phyloP scores from a whole-genome alignment of 2,888 invertebrate genomes.

The Drosophila bunnanda region DNA sequence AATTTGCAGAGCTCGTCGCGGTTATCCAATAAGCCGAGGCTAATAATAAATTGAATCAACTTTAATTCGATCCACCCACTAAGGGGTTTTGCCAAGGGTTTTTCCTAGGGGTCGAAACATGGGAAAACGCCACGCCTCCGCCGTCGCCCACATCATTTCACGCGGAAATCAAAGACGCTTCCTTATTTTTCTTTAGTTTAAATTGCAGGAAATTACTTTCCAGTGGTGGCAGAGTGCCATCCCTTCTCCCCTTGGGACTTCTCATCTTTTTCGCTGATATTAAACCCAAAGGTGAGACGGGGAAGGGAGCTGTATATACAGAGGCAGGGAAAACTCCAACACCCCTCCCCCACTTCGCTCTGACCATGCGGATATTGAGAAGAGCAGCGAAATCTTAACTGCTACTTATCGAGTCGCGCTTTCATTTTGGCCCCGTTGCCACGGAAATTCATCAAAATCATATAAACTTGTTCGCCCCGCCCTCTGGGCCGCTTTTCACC shows the following conservation, averaged over 20 bases:
- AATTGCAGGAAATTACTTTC: slow-evolving; percentile 81
- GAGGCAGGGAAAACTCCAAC: slow-evolving; percentile 1
- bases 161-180: slow-evolving; percentile 81
- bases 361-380: slow-evolving; percentile 42
- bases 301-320: not conserved
- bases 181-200: slow-evolving; percentile 80
- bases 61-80: slow-evolving; percentile 54
- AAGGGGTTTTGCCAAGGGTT: not conserved
- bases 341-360: slow-evolving; percentile 1
- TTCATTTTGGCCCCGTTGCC: slow-evolving; percentile 80
- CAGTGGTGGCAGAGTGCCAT: slow-evolving; percentile 56
- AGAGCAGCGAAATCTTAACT: slow-evolving; percentile 74
- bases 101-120: not conserved
- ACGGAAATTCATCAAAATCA: slow-evolving; percentile 81
- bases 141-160: slow-evolving; percentile 69
- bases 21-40: slow-evolving; percentile 55
- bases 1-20: slow-evolving; percentile 11
- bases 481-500: not conserved
- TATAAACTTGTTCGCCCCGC: slow-evolving; percentile 72
- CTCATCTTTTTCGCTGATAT: slow-evolving; percentile 67
- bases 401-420: slow-evolving; percentile 75
- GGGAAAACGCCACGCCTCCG: not conserved
- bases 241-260: slow-evolving; percentile 7
- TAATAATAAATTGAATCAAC: slow-evolving; percentile 74
- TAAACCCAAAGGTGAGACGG: slow-evolving; percentile 62